A percentile compares a stretch with the other conserved stretches of the same genome.
Evolutionary conservation across 2,888 invertebrate species (phyloP).

Genomic region (Suillia variegata): DNA sequence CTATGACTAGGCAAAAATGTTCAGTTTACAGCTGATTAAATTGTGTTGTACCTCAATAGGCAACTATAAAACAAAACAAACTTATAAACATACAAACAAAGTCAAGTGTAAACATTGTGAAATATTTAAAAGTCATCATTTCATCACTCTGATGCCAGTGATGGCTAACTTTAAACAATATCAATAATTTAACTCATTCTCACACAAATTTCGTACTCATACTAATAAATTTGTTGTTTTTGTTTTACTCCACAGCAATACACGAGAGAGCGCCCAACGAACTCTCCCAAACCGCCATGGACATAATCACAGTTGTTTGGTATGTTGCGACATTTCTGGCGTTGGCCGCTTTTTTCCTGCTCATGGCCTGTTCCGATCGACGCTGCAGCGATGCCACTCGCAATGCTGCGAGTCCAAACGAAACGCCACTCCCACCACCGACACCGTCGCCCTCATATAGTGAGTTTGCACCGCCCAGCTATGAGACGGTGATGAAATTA

Average conservation of each 20-base stretch:
- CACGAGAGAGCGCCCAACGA: slow-evolving; percentile 41
- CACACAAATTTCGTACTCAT: not conserved
- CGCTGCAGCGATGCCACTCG: slow-evolving; percentile 43
- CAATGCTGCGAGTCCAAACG: slow-evolving; percentile 28
- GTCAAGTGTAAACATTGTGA: too few relatives aligned
- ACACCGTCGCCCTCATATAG: slow-evolving; percentile 59
- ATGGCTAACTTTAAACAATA: too few relatives aligned
- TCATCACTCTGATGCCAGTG: too few relatives aligned
- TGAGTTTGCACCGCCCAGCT: slow-evolving; percentile 60
- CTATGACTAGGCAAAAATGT: too few relatives aligned
- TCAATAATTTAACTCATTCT: too few relatives aligned
- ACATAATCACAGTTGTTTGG: slow-evolving; percentile 59
- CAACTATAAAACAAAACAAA: too few relatives aligned
- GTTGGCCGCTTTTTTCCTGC: slow-evolving; percentile 57
- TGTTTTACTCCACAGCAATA: slow-evolving; percentile 22
- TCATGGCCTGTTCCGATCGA: slow-evolving; percentile 60
- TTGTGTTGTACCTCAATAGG: too few relatives aligned
- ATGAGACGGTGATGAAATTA: slow-evolving; percentile 57
- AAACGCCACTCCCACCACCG: slow-evolving; percentile 46
- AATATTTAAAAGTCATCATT: too few relatives aligned
- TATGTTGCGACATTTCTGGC: slow-evolving; percentile 60
- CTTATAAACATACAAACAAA: too few relatives aligned
- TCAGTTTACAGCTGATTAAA: too few relatives aligned
- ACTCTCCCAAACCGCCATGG: slow-evolving; percentile 58
- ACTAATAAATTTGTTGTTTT: not conserved